These are phyloP conservation scores for Paramisgurnus dabryanus DNA, from an alignment of 2,113 vertebrate genomes.

Conservation along the genomic window DNA sequence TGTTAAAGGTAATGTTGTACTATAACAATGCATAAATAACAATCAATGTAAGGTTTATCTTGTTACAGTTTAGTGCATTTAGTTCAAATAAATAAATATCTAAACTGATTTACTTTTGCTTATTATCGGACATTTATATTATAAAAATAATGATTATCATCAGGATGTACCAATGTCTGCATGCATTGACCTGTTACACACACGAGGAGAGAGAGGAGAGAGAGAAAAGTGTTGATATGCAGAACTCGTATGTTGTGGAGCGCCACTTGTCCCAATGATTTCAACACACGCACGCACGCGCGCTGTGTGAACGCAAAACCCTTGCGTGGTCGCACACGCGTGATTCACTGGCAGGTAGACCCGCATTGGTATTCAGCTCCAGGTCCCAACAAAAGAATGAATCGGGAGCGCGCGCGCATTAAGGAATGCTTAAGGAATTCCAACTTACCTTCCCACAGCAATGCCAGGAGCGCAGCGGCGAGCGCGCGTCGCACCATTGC, in stretches of 20 bases:
- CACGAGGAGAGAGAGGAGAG: neutral
- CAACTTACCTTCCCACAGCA: slow-evolving; percentile 74
- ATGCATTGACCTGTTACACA: slow-evolving; percentile 35
- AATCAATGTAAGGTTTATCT: no score
- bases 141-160: neutral
- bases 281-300: slow-evolving; percentile 24
- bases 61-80: neutral
- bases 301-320: slow-evolving; percentile 50
- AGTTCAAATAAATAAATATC: no score
- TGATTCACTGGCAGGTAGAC: slow-evolving; percentile 68
- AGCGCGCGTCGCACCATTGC: slow-evolving; percentile 70
- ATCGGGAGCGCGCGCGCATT: slow-evolving; percentile 45
- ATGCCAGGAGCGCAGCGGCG: slow-evolving; percentile 67
- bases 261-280: slow-evolving; percentile 22
- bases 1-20: no score
- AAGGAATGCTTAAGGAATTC: slow-evolving; percentile 24
- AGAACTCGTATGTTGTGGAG: slow-evolving; percentile 42
- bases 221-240: slow-evolving; percentile 46
- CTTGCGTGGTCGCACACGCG: slow-evolving; percentile 55
- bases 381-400: slow-evolving; percentile 58
- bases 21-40: no score
- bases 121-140: neutral
- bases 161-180: neutral
- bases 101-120: no score
- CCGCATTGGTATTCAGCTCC: slow-evolving; percentile 77